These are phyloP conservation scores for Gobionotothen gibberifrons DNA, from an alignment of 2,797 vertebrate species.

Conservation along the genomic window DNA sequence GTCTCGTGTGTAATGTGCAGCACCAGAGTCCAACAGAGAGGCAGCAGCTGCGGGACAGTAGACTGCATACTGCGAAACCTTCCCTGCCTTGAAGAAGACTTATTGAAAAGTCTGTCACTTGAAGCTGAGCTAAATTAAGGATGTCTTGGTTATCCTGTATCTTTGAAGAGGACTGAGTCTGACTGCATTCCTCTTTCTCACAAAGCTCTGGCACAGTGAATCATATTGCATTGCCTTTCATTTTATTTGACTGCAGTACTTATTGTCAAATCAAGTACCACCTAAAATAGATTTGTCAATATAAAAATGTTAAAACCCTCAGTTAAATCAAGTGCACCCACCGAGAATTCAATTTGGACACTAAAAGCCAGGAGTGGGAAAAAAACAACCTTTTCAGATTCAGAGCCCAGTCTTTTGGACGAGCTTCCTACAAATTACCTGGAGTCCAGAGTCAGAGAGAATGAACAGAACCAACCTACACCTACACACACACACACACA, in stretches of 20 bases:
- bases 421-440: slow-evolving; percentile 62
- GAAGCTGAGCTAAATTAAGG: slow-evolving; percentile 41
- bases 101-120: slow-evolving; percentile 34
- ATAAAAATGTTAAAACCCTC: slow-evolving; percentile 44
- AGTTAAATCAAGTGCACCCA: slow-evolving; percentile 39
- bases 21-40: no score
- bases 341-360: slow-evolving; percentile 59
- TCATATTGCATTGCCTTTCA: not conserved
- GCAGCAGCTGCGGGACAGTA: no score
- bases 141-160: slow-evolving; percentile 36
- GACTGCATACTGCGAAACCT: no score
- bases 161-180: slow-evolving; percentile 25
- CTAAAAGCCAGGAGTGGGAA: slow-evolving; percentile 25
- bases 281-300: slow-evolving; percentile 57
- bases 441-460: slow-evolving; percentile 35
- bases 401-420: slow-evolving; percentile 54
- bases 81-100: no score
- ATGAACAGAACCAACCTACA: slow-evolving; percentile 28
- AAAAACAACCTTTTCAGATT: slow-evolving; percentile 39
- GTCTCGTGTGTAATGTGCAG: no score
- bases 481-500: slow-evolving; percentile 10
- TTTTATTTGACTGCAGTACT: slow-evolving; percentile 34
- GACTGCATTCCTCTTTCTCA: slow-evolving; percentile 20
- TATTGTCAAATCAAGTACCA: slow-evolving; percentile 33
- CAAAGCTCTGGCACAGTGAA: slow-evolving; percentile 14